Conservation (phyloP, 2,797 vertebrate genomes). For the Amazonetta brasiliensis region DNA sequence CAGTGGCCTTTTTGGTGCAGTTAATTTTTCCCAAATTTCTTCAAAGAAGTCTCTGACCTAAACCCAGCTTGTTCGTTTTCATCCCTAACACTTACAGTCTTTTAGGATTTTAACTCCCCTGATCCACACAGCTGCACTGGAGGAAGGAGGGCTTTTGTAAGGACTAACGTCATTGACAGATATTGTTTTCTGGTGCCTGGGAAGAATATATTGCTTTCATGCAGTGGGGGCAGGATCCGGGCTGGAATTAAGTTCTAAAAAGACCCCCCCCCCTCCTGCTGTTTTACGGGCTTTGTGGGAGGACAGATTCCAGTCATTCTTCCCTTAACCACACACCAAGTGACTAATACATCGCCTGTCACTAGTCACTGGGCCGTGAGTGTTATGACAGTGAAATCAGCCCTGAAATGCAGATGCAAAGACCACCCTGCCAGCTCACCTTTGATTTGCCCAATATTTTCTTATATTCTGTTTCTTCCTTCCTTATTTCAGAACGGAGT, state of each 20-base stretch:
- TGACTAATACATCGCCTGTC: constrained; percentile 78
- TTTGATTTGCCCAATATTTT: constrained; percentile 54
- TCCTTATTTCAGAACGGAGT: constrained; percentile 91
- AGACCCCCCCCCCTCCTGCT: constrained; percentile 61
- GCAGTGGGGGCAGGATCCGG: constrained; percentile 47
- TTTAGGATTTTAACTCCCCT: not conserved
- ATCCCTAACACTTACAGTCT: not conserved
- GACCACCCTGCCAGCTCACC: constrained; percentile 72
- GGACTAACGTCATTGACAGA: constrained; percentile 63
- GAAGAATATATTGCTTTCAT: constrained; percentile 72
- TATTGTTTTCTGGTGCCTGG: constrained; percentile 59
- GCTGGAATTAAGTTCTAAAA: constrained; percentile 70
- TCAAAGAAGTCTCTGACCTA: not conserved
- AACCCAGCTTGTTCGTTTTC: not conserved
- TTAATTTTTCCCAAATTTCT: constrained; percentile 8
- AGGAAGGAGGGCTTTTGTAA: constrained; percentile 56
- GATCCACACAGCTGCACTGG: constrained; percentile 11
- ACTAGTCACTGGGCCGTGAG: constrained; percentile 67
- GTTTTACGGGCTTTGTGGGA: constrained; percentile 78
- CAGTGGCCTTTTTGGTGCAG: not conserved
- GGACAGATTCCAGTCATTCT: constrained; percentile 84
- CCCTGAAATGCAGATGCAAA: constrained; percentile 57
- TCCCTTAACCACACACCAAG: constrained; percentile 79
- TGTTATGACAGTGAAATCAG: constrained; percentile 63
- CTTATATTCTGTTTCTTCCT: not conserved